Evolutionary conservation across 2,113 vertebrate species (phyloP).

Genomic region (Guaruba guarouba): DNA sequence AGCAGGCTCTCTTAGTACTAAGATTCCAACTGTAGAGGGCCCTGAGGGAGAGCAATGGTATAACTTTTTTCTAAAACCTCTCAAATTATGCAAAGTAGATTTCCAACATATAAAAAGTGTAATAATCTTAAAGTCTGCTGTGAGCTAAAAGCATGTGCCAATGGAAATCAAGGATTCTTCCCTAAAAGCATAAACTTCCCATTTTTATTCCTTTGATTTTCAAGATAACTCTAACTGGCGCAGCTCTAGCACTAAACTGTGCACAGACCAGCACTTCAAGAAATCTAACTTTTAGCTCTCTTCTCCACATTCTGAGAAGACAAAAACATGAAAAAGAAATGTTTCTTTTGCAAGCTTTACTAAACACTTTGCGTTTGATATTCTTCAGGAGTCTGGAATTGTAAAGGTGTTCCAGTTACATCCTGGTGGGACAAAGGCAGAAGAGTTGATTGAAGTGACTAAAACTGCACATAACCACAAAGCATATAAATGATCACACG

Average conservation of each 20-base stretch:
- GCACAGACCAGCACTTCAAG: background rate
- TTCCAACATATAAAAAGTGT: conserved; percentile 30
- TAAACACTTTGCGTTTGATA: background rate
- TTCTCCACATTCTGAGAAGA: background rate
- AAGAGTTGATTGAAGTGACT: background rate
- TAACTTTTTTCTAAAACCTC: background rate
- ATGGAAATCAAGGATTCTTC: background rate
- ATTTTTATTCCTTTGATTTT: conserved; percentile 3
- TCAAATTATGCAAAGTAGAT: conserved; percentile 52
- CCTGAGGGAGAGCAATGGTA: conserved; percentile 35
- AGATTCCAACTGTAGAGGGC: conserved; percentile 30
- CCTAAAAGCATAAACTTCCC: background rate
- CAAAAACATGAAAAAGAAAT: background rate
- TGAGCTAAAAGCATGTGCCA: conserved; percentile 5
- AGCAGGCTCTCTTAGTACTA: background rate
- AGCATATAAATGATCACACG: background rate
- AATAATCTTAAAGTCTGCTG: conserved; percentile 37
- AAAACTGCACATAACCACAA: background rate
- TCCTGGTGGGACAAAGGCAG: background rate
- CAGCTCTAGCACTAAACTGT: background rate
- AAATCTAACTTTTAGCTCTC: background rate
- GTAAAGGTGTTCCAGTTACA: background rate
- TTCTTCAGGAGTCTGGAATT: background rate
- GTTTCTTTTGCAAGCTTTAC: background rate
- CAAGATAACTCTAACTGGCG: background rate